Base-by-base conservation (phyloP, 2,113 vertebrate genomes). In the Perognathus longimembris region DNA sequence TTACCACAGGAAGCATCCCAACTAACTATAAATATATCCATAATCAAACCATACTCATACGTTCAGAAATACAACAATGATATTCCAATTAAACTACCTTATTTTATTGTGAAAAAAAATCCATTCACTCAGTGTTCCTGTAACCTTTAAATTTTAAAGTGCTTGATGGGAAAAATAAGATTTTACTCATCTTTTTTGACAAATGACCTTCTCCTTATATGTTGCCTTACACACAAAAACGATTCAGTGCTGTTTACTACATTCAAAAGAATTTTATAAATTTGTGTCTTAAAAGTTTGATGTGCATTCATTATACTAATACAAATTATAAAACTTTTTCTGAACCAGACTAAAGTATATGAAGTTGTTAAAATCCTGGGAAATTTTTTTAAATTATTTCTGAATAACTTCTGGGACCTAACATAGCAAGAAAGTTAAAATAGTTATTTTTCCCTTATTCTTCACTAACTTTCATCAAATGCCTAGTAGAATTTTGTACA, bases 381-480 rank as follows among this genome's bases (percentile, higher is more conserved):
- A 28, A 1, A 40, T 57, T 54, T 74, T 30, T 61, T 17, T 82
- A 66, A 85, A 78, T 85, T 88, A 77, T 4, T 69, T 82, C 34
- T 77, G n/a, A 88, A 40, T 12, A 38, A 40, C 24, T 6, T 77
- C 36, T 61, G 42, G 2, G 42, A 42, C 38, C 45, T 84, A 76
- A 93, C 74, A 79, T 34, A 81, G 5, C 2, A n/a, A n/a, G n/a
- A n/a, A 79, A 89, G 79, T 85, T 93, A 92, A 90, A 89, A 81
- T 67, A 77, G 90, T 89, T 34, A 76, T 89, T 94, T 94, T 80
- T 92, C n/a, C 12, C 45, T 73, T 40, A 70, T 66, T 89, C 80
- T 93, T 80, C 50, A 85, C 28, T 90, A 91, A 84, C 38, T 69
- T 94, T 95, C 74, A 81, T 93, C 88, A 87, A 95, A 85, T 90